Percentiles rank a stretch among this genome's conserved stretches.
Evolutionary conservation across 2,888 invertebrate species (phyloP).

Genomic region (Peribatodes rhomboidaria): DNA sequence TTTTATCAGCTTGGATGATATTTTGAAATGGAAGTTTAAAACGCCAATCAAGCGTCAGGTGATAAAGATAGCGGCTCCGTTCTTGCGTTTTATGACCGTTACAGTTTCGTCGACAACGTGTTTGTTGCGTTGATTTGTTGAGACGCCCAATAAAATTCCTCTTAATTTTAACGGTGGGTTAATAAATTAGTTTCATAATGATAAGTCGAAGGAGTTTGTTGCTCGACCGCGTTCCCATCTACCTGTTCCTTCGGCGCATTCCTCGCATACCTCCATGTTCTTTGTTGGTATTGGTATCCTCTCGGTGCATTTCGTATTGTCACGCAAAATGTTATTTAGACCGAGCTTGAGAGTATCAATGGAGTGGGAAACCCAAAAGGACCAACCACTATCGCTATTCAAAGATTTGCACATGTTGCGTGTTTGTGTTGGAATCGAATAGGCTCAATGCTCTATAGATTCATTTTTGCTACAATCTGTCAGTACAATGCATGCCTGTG

Average conservation of each 20-base stretch:
- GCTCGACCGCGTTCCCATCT: constrained; percentile 47
- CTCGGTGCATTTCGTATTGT: constrained; percentile 28
- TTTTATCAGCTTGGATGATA: constrained; percentile 28
- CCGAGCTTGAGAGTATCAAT: constrained; percentile 27
- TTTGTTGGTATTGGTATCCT: constrained; percentile 30
- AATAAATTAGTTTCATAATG: constrained; percentile 37
- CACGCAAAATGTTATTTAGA: constrained; percentile 26
- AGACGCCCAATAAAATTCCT: constrained; percentile 43
- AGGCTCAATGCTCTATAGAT: constrained; percentile 6
- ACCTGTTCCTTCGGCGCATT: constrained; percentile 58
- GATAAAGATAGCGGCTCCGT: constrained; percentile 25
- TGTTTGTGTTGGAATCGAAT: constrained; percentile 25
- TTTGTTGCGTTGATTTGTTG: constrained; percentile 42
- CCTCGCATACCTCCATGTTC: constrained; percentile 51
- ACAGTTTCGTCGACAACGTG: constrained; percentile 37
- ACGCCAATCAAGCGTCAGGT: constrained; percentile 21
- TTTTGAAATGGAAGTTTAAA: constrained; percentile 18
- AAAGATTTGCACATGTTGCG: constrained; percentile 37
- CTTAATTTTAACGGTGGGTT: constrained; percentile 47
- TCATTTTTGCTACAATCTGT: constrained; percentile 23
- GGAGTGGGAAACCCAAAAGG: constrained; percentile 27
- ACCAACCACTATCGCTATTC: constrained; percentile 25
- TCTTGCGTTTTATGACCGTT: constrained; percentile 29
- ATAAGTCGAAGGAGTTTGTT: constrained; percentile 48
- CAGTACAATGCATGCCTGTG: constrained; percentile 8